Evolutionary conservation across 1,140 invertebrate species (phyloP), one percentile per base, ranked within the genome.

Genomic region (Delia radicum): DNA sequence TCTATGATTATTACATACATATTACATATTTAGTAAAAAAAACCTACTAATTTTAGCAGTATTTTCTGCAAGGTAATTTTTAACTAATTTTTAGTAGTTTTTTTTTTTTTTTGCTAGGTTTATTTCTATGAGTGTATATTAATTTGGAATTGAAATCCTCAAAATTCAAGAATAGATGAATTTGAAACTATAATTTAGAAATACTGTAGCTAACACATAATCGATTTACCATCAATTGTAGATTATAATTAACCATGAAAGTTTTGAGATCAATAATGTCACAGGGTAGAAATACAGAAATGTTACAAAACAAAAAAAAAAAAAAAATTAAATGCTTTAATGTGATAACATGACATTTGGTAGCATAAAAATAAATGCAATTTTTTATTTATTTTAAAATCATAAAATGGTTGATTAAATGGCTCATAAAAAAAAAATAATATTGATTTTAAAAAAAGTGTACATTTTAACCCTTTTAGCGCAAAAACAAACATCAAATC

Each of bases 271-370:
- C 48, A 55, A 55, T 21, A 55, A 7, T 55, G 10, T 5, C 7
- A 21, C 48, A n/a, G n/a, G n/a, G n/a, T 8, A 55, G 21, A 21
- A 46, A 1, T 7, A 21, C 8, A 21, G n/a, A n/a, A 7, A 24
- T 21, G 29, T 21, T 4, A 55, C 24, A 27, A 63, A 27, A 3
- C 24, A 33, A 37, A 33, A 33, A 21, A 24, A 37, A 33, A 12
- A 21, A 18, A 37, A 69, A 69, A 6, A 69, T 33, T 69, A 33
- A n/a, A 69, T 33, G 65, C 65, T 69, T 69, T 69, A 69, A 69
- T 69, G 29, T 33, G 65, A 33, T 69, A 69, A 69, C 65, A 33
- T 12, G 65, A 69, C 21, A 33, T 31, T 69, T 55, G 15, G 13
- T 18, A 29, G n/a, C 65, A 18, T n/a, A 21, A 33, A 37, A 33